Conservation (phyloP, 2,888 invertebrate species). For the Helobdella robusta region DNA sequence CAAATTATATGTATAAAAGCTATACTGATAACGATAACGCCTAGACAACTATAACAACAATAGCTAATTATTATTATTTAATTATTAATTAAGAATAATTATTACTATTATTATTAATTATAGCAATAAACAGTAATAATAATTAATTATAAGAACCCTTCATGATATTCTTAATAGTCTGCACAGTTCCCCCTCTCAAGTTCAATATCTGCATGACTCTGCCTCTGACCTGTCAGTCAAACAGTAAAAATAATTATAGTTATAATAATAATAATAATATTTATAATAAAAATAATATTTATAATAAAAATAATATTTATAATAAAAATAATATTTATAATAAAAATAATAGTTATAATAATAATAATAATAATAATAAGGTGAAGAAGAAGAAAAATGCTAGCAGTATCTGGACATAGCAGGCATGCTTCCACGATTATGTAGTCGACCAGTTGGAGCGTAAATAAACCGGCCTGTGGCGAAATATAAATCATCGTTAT, state of each 20-base stretch:
- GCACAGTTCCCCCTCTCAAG: slow-evolving; percentile 77
- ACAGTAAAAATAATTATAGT: too few relatives aligned
- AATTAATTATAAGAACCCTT: slow-evolving; percentile 58
- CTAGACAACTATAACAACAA: too few relatives aligned
- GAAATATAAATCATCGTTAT: not conserved
- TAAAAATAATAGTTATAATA: not conserved
- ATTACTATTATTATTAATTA: too few relatives aligned
- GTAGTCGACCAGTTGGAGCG: slow-evolving; percentile 85
- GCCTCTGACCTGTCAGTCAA: slow-evolving; percentile 58
- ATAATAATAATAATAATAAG: not conserved
- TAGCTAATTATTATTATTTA: too few relatives aligned
- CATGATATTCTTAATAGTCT: slow-evolving; percentile 85
- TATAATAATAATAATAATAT: slow-evolving; percentile 1
- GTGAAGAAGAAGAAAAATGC: not conserved
- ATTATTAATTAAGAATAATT: too few relatives aligned
- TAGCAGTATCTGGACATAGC: slow-evolving; percentile 49
- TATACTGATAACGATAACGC: too few relatives aligned
- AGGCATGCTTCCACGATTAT: slow-evolving; percentile 55
- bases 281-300: not conserved
- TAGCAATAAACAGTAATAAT: not conserved
- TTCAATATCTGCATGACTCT: slow-evolving; percentile 78
- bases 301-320: not conserved
- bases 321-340: not conserved
- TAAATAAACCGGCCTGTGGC: slow-evolving; percentile 94
- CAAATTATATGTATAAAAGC: too few relatives aligned